Percentiles rank a stretch among this genome's conserved stretches.
These are phyloP conservation scores for Drosophila tsacasi DNA, from an alignment of 1,140 invertebrate genomes.

Conservation along the genomic window DNA sequence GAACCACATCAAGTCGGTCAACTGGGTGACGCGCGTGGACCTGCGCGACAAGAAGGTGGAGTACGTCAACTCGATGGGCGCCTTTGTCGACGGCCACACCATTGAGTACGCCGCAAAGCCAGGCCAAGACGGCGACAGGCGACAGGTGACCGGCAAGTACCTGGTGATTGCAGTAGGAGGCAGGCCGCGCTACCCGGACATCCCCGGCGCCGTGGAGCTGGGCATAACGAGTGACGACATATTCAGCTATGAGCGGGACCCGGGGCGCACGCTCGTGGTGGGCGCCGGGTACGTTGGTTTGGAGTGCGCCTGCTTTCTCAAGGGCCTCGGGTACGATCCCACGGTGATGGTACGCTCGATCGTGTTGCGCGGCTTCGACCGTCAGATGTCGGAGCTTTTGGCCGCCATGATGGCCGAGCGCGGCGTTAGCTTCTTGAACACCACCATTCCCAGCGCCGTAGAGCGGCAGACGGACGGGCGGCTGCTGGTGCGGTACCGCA, in stretches of 20 bases:
- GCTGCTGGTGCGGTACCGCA: conserved; percentile 89
- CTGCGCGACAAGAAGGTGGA: conserved; percentile 96
- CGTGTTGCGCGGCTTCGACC: conserved; percentile 98
- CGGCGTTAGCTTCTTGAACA: conserved; percentile 93
- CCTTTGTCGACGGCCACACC: conserved; percentile 93
- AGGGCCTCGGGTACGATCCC: conserved; percentile 94
- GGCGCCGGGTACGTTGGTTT: conserved; percentile 98
- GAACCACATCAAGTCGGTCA: conserved; percentile 95
- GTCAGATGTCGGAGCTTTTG: conserved; percentile 96
- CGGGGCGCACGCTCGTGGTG: conserved; percentile 97
- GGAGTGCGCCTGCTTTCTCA: conserved; percentile 98
- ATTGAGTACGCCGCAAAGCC: conserved; percentile 89
- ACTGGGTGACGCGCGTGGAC: conserved; percentile 96
- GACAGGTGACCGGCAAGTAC: conserved; percentile 92
- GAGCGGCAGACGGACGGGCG: conserved; percentile 89
- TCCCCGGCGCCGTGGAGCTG: conserved; percentile 95
- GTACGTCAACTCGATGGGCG: conserved; percentile 95
- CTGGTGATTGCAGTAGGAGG: conserved; percentile 97
- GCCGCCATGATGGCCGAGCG: conserved; percentile 93
- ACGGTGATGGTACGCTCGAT: conserved; percentile 97
- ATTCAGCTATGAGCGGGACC: conserved; percentile 94
- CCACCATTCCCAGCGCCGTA: conserved; percentile 92
- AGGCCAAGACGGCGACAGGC: conserved; percentile 89
- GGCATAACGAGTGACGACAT: conserved; percentile 98
- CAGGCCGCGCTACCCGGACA: conserved; percentile 93